phyloP scores from a whole-genome alignment of 2,888 invertebrate species.

The Ochlodes sylvanus region DNA sequence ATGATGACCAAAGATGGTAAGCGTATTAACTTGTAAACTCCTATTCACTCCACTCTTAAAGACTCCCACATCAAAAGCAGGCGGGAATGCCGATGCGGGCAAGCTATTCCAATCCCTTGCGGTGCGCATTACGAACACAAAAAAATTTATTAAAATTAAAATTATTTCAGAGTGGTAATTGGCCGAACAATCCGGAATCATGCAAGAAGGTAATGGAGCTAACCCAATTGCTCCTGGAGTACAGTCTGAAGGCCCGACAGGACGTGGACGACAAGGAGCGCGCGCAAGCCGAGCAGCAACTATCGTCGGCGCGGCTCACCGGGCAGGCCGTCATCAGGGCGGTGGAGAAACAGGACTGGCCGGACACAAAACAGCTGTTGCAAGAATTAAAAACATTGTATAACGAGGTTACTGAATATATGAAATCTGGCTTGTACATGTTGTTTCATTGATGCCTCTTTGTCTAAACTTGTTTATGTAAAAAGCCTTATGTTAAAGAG shows the following conservation, averaged over 20 bases:
- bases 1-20: too few relatives aligned
- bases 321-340: conserved; percentile 84
- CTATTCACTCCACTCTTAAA: too few relatives aligned
- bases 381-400: conserved; percentile 63
- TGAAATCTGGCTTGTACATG: conserved; percentile 69
- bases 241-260: conserved; percentile 81
- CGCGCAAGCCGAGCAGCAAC: conserved; percentile 81
- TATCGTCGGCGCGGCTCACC: conserved; percentile 85
- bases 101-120: too few relatives aligned
- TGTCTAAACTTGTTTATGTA: too few relatives aligned
- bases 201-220: conserved; percentile 87
- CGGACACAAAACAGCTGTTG: conserved; percentile 64
- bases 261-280: conserved; percentile 76
- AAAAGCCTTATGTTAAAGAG: too few relatives aligned
- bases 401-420: conserved; percentile 70
- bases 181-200: conserved; percentile 84
- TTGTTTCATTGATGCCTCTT: conserved; percentile 45
- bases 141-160: too few relatives aligned
- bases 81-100: too few relatives aligned
- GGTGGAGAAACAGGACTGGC: conserved; percentile 75
- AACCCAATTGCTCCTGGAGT: conserved; percentile 84
- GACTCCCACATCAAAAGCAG: too few relatives aligned
- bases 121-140: too few relatives aligned
- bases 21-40: too few relatives aligned
- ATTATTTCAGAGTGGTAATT: conserved; percentile 69